phyloP scores from a whole-genome alignment of 2,113 vertebrate species.

The Alces alces region DNA sequence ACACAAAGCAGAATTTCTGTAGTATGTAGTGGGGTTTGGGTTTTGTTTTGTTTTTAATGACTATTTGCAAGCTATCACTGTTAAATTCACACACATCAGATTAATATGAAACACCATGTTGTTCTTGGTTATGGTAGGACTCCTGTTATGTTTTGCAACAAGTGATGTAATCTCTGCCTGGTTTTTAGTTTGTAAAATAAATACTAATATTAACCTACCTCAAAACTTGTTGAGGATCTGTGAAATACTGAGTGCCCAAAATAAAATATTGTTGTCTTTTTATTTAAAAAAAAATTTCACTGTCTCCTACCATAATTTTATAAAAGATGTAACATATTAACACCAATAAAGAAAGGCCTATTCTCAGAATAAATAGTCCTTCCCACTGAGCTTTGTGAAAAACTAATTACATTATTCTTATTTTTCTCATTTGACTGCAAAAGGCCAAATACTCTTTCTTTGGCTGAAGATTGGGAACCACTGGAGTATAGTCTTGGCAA shows the following conservation, averaged over 20 bases:
- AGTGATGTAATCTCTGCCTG: not conserved
- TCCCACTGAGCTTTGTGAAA: not conserved
- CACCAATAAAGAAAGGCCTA: not conserved
- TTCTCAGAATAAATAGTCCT: not conserved
- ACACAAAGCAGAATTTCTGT: not conserved
- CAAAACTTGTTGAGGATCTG: constrained; percentile 67
- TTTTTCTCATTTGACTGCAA: not conserved
- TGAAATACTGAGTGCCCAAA: constrained; percentile 62
- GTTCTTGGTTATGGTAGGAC: not conserved
- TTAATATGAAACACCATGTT: not conserved
- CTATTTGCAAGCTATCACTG: not conserved
- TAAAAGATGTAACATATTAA: not conserved
- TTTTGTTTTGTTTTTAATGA: not conserved
- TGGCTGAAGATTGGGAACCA: not conserved
- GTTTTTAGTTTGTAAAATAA: not conserved
- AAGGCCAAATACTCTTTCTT: not conserved
- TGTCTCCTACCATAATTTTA: not conserved
- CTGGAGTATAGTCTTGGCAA: not conserved
- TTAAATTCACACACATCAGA: not conserved
- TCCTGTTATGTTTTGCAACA: not conserved
- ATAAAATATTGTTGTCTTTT: constrained; percentile 40
- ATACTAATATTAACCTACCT: constrained; percentile 55
- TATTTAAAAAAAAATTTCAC: not conserved
- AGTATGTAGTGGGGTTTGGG: not conserved
- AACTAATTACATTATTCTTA: not conserved